Conservation (phyloP, 30 jellyfish, hydroid and myxozoan genomes). For the Nemopilema nomurai region DNA sequence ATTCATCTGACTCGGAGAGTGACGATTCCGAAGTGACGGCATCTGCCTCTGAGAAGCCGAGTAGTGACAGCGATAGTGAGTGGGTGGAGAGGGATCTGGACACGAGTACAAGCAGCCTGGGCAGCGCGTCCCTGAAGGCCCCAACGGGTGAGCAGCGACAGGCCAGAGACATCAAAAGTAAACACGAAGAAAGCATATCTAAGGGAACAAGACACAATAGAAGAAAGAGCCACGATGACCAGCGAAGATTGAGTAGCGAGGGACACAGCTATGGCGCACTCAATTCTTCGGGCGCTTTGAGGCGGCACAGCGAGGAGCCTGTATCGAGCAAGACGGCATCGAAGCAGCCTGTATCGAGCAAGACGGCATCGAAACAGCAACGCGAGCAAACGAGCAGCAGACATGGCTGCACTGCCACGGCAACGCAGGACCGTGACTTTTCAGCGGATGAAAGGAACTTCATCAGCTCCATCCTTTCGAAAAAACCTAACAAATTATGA, state of each 20-base stretch:
- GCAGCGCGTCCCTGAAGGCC: neutral
- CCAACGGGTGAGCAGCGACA: slow-evolving; percentile 9
- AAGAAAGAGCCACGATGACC: neutral
- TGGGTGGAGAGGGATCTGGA: slow-evolving; percentile 66
- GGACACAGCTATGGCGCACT: neutral
- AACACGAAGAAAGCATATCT: neutral
- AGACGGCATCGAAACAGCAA: too few relatives aligned
- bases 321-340: neutral
- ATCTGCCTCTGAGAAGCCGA: slow-evolving; percentile 57
- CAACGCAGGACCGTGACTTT: slow-evolving; percentile 14
- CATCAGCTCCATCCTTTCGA: slow-evolving; percentile 34
- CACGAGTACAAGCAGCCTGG: neutral
- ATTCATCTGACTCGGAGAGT: slow-evolving; percentile 15
- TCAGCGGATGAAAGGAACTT: slow-evolving; percentile 58
- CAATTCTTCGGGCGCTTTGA: neutral
- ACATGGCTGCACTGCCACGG: neutral
- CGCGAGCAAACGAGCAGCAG: neutral
- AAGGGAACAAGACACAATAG: neutral
- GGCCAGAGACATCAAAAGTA: neutral
- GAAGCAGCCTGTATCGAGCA: neutral
- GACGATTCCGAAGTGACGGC: slow-evolving; percentile 57
- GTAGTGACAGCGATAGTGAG: slow-evolving; percentile 64
- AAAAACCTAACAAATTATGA: slow-evolving; percentile 1
- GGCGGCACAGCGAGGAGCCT: neutral
- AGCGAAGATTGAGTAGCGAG: neutral